A percentile compares a stretch with the other conserved stretches of the same genome.
These are phyloP conservation scores for Latrodectus geometricus DNA, from an alignment of 1,140 invertebrate species.

Conservation along the genomic window DNA sequence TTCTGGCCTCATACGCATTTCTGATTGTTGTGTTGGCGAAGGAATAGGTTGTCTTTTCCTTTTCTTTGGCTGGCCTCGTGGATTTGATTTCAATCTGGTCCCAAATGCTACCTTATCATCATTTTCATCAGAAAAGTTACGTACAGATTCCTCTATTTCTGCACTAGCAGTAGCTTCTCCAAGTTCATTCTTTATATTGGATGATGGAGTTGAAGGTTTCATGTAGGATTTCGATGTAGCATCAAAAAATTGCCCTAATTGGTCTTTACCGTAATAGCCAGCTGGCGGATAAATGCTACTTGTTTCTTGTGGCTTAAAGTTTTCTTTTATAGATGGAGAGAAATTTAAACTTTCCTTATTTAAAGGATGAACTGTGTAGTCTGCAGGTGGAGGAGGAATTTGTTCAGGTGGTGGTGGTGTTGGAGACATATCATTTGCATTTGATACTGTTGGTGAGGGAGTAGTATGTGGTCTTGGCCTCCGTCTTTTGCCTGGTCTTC, in stretches of 20 bases:
- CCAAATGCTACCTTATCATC: slow-evolving; percentile 44
- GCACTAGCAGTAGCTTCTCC: slow-evolving; percentile 38
- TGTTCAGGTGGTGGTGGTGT: slow-evolving; percentile 53
- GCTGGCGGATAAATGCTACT: slow-evolving; percentile 51
- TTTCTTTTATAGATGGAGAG: slow-evolving; percentile 1
- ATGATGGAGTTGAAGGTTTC: slow-evolving; percentile 13
- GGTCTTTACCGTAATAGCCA: slow-evolving; percentile 57
- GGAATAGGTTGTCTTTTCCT: slow-evolving; percentile 12
- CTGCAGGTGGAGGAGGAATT: slow-evolving; percentile 42
- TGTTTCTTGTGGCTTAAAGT: slow-evolving; percentile 12
- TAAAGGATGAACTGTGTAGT: slow-evolving; percentile 23
- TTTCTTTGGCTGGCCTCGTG: not conserved
- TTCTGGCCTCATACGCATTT: slow-evolving; percentile 10
- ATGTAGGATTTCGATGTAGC: slow-evolving; percentile 30
- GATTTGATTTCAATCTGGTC: slow-evolving; percentile 39
- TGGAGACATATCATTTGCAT: slow-evolving; percentile 32
- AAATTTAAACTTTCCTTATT: not conserved
- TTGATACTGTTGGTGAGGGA: not conserved
- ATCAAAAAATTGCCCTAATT: slow-evolving; percentile 54
- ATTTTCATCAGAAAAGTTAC: slow-evolving; percentile 29
- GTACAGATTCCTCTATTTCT: slow-evolving; percentile 15
- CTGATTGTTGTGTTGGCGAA: slow-evolving; percentile 35
- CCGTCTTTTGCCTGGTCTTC: slow-evolving; percentile 32
- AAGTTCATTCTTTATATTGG: slow-evolving; percentile 15
- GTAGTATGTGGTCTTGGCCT: slow-evolving; percentile 22